Conservation (phyloP, 2,113 vertebrate species). For the Pteropus alecto region DNA sequence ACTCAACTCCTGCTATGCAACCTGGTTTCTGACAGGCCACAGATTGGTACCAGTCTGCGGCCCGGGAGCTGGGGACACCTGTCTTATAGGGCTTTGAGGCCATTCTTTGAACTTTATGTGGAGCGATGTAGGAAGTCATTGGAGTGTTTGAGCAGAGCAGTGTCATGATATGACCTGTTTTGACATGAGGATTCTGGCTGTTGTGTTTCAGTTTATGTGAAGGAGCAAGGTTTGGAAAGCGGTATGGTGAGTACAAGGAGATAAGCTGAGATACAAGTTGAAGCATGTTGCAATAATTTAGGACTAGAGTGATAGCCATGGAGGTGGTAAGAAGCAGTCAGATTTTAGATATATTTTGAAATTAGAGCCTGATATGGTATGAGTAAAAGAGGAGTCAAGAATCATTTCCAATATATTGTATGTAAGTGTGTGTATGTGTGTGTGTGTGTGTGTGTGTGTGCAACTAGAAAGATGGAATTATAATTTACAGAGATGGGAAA, state of each 20-base stretch:
- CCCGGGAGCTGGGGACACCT: no score
- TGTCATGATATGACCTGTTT: background rate
- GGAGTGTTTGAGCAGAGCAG: background rate
- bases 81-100: background rate
- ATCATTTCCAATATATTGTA: background rate
- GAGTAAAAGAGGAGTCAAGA: background rate
- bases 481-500: background rate
- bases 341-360: background rate
- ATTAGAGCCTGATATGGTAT: background rate
- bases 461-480: background rate
- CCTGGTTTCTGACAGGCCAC: no score
- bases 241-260: background rate
- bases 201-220: background rate
- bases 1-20: no score
- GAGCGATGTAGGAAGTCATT: background rate
- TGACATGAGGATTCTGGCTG: background rate
- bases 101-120: background rate
- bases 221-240: background rate
- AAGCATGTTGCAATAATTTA: background rate
- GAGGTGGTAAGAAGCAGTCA: background rate
- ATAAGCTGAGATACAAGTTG: background rate
- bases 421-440: background rate
- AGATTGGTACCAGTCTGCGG: no score
- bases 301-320: background rate
- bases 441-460: rapidly evolving